Evolutionary conservation across 2,888 invertebrate species (phyloP), one percentile per base, ranked within the genome.

Genomic region (Tipula confusa): DNA sequence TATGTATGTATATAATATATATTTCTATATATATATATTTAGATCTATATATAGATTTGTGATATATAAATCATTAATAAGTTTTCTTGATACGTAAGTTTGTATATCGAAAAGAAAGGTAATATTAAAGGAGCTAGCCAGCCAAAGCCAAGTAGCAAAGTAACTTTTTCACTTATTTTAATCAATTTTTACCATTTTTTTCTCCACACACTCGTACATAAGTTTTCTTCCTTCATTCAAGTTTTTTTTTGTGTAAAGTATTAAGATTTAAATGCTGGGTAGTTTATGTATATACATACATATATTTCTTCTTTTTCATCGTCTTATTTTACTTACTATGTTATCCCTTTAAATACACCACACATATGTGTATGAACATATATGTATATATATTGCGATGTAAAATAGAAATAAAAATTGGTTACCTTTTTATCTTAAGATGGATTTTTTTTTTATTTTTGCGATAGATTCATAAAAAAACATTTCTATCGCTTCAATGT

Each of bases 111-210:
- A 64, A 9, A 64, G 64, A 24, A 9, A 15, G 0, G 38, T 7
- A 24, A n/a, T n/a, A n/a, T n/a, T n/a, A 18, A n/a, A 9, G 24
- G 64, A 64, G 24, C 6, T 43, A 43, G 64, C 64, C 11, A 64
- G 64, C 24, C 64, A 24, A n/a, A 38, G 48, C 4, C 64, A 18
- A 64, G 64, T 43, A 9, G 13, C 11, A 48, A 15, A 64, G 64
- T 64, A 64, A 64, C 64, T 64, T 64, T 64, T 64, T 64, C 64
- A 64, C 64, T 64, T 64, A 64, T 64, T 64, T 64, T 64, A 64
- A 64, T 64, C 64, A 64, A 64, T 64, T 64, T n/a, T 64, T 64
- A 64, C 24, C 64, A 64, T 64, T 64, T 64, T 48, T 24, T 64
- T 18, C 48, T 48, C 18, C 18, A 64, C 24, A 64, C 9, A 64